Conservation (phyloP, 2,888 invertebrate genomes). For the Selenia dentaria region DNA sequence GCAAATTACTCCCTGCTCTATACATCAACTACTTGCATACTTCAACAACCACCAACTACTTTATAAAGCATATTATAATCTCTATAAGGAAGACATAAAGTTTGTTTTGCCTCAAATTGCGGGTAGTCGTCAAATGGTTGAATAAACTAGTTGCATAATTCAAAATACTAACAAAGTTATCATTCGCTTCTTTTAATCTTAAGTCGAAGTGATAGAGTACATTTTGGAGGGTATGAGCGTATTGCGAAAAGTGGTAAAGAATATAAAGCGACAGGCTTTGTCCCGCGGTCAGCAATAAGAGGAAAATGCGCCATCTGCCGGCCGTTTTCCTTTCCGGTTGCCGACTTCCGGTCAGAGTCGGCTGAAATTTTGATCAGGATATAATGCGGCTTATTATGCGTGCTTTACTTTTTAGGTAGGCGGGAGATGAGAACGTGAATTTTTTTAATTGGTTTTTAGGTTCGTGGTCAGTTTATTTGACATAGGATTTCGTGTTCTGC, state of each 20-base stretch:
- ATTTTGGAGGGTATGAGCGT: conserved; percentile 24
- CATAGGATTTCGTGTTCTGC: conserved; percentile 3
- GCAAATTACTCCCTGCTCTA: conserved; percentile 48
- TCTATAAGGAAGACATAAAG: conserved; percentile 44
- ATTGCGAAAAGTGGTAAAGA: conserved; percentile 33
- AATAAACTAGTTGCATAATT: conserved; percentile 75
- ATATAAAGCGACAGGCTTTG: conserved; percentile 67
- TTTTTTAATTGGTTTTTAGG: conserved; percentile 18
- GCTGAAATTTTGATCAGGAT: conserved; percentile 71
- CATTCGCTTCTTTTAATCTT: conserved; percentile 27
- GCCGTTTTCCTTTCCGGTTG: conserved; percentile 59
- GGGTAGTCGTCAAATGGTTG: conserved; percentile 45
- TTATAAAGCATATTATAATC: conserved; percentile 14
- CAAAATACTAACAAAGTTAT: conserved; percentile 47
- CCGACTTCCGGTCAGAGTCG: conserved; percentile 62
- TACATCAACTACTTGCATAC: conserved; percentile 57
- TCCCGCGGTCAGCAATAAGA: conserved; percentile 78
- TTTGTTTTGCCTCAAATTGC: conserved; percentile 38
- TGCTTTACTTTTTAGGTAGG: conserved; percentile 31
- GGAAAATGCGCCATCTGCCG: conserved; percentile 74
- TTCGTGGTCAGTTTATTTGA: conserved; percentile 5
- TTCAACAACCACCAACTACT: conserved; percentile 41
- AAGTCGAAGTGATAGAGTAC: conserved; percentile 33
- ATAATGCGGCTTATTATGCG: conserved; percentile 68
- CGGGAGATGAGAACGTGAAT: conserved; percentile 27